These are phyloP conservation scores for Asteroscopus sphinx DNA, from an alignment of 2,888 invertebrate genomes.

Conservation along the genomic window DNA sequence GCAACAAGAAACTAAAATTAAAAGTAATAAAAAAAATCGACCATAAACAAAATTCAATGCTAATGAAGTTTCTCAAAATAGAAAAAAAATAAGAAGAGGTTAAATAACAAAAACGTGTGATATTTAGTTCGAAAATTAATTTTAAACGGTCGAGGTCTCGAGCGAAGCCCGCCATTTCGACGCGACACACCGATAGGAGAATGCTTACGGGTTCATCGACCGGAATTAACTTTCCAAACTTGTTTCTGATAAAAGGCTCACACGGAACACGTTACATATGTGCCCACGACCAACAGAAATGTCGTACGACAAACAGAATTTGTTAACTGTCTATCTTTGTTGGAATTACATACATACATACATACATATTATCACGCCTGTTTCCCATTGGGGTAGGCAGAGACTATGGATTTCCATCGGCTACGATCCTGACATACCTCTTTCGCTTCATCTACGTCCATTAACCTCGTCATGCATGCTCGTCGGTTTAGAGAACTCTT, in stretches of 20 bases:
- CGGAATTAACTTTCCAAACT: slow-evolving; percentile 85
- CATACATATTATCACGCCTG: too few relatives aligned
- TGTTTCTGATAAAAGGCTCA: slow-evolving; percentile 78
- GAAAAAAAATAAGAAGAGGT: slow-evolving; percentile 16
- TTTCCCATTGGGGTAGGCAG: too few relatives aligned
- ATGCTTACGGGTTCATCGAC: slow-evolving; percentile 78
- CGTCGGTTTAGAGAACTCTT: too few relatives aligned
- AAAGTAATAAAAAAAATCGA: neutral
- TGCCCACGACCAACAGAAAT: slow-evolving; percentile 55
- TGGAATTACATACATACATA: slow-evolving; percentile 17
- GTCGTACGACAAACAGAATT: slow-evolving; percentile 46
- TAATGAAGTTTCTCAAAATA: slow-evolving; percentile 42
- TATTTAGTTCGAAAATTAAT: slow-evolving; percentile 42
- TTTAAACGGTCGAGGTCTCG: slow-evolving; percentile 45
- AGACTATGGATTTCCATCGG: too few relatives aligned
- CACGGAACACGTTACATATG: slow-evolving; percentile 66
- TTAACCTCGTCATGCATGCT: too few relatives aligned
- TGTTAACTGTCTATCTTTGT: slow-evolving; percentile 25
- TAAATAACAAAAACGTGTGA: slow-evolving; percentile 33
- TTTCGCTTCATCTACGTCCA: too few relatives aligned
- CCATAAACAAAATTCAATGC: slow-evolving; percentile 24
- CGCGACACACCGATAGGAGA: slow-evolving; percentile 72
- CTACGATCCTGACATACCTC: too few relatives aligned
- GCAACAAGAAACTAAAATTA: slow-evolving; percentile 8
- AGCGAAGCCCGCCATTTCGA: slow-evolving; percentile 46